These are phyloP conservation scores for Bovichtus variegatus DNA, from an alignment of 2,797 vertebrate species.

Conservation along the genomic window DNA sequence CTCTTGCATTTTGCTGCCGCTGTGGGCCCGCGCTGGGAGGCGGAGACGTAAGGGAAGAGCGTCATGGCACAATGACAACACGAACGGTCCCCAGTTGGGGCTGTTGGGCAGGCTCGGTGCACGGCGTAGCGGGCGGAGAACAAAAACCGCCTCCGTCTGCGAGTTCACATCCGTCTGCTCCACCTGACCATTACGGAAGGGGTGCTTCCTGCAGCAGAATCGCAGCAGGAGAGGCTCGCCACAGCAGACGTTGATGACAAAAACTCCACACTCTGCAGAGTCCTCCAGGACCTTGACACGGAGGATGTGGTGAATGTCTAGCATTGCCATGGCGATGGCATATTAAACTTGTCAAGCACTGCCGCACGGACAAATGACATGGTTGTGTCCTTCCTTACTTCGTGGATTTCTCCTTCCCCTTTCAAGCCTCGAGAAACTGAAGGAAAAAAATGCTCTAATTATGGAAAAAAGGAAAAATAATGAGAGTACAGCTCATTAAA, in stretches of 20 bases:
- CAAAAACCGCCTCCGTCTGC: conserved; percentile 51
- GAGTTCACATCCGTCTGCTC: conserved; percentile 67
- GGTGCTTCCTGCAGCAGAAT: conserved; percentile 76
- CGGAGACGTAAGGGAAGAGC: conserved; percentile 70
- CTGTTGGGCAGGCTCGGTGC: conserved; percentile 65
- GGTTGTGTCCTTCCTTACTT: conserved; percentile 23
- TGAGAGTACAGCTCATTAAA: conserved; percentile 21
- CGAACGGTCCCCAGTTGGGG: conserved; percentile 82
- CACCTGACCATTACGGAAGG: conserved; percentile 76
- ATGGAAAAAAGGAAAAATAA: conserved; percentile 15
- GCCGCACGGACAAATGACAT: conserved; percentile 23
- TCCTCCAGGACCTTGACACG: conserved; percentile 77
- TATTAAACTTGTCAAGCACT: conserved; percentile 46
- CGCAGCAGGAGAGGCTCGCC: conserved; percentile 71
- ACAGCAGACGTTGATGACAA: conserved; percentile 67
- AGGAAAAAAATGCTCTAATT: neutral
- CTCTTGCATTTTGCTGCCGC: conserved; percentile 50
- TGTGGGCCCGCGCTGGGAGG: conserved; percentile 55
- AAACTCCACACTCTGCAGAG: conserved; percentile 70
- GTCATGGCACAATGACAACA: conserved; percentile 76
- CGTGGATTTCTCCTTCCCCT: conserved; percentile 10
- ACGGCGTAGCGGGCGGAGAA: conserved; percentile 69
- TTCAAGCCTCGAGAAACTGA: conserved; percentile 9
- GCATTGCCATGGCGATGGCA: conserved; percentile 69
- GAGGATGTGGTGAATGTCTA: conserved; percentile 58